Evolutionary conservation across 2,113 vertebrate genomes (phyloP).

Genomic region (Brachyhypopomus occidentalis): DNA sequence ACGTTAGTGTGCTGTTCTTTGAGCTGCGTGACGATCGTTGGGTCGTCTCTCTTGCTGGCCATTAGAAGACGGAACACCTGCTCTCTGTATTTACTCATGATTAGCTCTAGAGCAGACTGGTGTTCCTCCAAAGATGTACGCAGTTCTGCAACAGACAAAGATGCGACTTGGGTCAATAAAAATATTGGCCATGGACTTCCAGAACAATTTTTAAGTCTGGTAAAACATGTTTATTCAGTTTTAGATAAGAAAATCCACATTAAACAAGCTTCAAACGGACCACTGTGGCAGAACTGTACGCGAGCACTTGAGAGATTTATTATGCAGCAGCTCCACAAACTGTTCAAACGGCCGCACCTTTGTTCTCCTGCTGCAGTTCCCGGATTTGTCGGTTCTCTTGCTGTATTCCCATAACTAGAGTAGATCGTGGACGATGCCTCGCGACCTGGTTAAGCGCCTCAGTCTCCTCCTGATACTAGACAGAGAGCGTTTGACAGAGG

Average conservation of each 20-base stretch:
- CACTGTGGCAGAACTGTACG: neutral
- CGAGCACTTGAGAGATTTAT: neutral
- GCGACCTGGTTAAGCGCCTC: constrained; percentile 93
- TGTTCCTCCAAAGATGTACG: constrained; percentile 93
- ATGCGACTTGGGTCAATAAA: neutral
- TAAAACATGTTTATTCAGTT: neutral
- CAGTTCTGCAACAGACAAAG: constrained; percentile 77
- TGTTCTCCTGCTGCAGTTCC: constrained; percentile 95
- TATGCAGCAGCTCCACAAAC: neutral
- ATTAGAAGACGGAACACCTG: constrained; percentile 94
- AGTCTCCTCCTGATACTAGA: constrained; percentile 96
- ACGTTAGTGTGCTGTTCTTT: constrained; percentile 96
- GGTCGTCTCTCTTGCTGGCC: constrained; percentile 93
- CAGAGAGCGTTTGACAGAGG: neutral
- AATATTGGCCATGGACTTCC: too few species aligned
- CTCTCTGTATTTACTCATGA: constrained; percentile 97
- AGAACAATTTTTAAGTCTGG: neutral
- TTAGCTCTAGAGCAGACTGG: constrained; percentile 95
- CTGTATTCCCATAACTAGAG: constrained; percentile 94
- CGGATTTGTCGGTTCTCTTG: constrained; percentile 97
- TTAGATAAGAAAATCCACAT: too few species aligned
- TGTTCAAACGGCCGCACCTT: constrained; percentile 74
- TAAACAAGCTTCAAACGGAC: neutral
- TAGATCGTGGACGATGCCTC: constrained; percentile 92
- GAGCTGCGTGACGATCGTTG: constrained; percentile 85